Evolutionary conservation across 1,140 invertebrate species (phyloP).

Genomic region (Aphelinus atriplicis): DNA sequence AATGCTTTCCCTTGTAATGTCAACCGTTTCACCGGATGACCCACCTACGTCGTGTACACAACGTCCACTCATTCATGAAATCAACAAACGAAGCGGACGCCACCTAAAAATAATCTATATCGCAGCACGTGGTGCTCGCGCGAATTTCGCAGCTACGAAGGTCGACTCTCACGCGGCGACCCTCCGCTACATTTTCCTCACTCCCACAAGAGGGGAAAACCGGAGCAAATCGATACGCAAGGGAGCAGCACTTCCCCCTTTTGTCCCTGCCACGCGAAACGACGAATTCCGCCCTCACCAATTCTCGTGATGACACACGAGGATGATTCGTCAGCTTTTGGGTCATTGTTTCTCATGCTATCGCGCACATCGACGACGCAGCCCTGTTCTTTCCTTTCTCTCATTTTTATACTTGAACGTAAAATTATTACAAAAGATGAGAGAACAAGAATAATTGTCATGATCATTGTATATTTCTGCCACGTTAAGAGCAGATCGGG

Average conservation of each 20-base stretch:
- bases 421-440: too few relatives aligned
- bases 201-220: background rate
- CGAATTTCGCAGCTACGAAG: background rate
- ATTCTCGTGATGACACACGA: background rate
- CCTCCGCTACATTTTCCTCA: background rate
- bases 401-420: too few relatives aligned
- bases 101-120: background rate
- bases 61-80: background rate
- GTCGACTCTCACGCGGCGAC: background rate
- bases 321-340: too few relatives aligned
- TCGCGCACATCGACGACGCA: background rate
- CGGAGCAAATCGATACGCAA: slow-evolving; percentile 26
- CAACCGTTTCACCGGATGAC: too few relatives aligned
- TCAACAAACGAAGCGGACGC: slow-evolving; percentile 2
- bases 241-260: background rate
- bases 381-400: too few relatives aligned
- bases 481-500: too few relatives aligned
- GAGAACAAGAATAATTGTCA: too few relatives aligned
- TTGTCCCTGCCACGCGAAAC: background rate
- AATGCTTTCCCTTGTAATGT: too few relatives aligned
- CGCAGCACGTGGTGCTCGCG: background rate
- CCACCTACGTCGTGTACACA: too few relatives aligned
- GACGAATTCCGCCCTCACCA: background rate
- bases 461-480: too few relatives aligned
- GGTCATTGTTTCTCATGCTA: background rate